Evolutionary conservation across 2,113 vertebrate genomes (phyloP).

Genomic region (Bombycilla garrulus): DNA sequence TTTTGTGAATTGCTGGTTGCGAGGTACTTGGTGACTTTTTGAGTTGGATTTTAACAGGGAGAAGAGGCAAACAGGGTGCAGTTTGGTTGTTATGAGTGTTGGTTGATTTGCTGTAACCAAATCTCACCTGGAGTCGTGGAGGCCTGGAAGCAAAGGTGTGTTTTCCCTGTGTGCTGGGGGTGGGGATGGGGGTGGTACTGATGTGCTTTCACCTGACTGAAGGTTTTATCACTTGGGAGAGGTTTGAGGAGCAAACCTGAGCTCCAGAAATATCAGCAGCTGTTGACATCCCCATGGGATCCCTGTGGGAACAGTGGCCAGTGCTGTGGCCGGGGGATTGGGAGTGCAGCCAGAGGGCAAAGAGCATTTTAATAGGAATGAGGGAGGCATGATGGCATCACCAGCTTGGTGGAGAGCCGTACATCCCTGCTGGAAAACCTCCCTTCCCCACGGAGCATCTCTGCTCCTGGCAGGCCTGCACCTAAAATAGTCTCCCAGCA

Average conservation of each 20-base stretch:
- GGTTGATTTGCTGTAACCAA: neutral
- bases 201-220: neutral
- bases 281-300: neutral
- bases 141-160: neutral
- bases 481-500: neutral
- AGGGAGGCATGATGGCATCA: neutral
- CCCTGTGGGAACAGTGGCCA: neutral
- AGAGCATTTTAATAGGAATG: neutral
- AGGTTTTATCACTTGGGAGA: neutral
- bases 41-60: accelerated
- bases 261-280: neutral
- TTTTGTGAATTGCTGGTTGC: neutral
- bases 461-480: neutral
- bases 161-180: neutral
- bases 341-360: neutral
- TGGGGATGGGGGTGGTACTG: accelerated
- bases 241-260: neutral
- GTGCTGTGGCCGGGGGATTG: accelerated
- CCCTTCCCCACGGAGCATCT: neutral
- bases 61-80: neutral
- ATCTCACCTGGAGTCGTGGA: accelerated
- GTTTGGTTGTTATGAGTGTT: no score
- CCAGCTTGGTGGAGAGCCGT: accelerated
- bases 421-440: neutral
- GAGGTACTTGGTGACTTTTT: neutral